Evolutionary conservation across 53 echinoderm and acorn worm genomes (phyloP), one percentile per base, ranked within the genome.

Genomic region (Luidia sarsii): DNA sequence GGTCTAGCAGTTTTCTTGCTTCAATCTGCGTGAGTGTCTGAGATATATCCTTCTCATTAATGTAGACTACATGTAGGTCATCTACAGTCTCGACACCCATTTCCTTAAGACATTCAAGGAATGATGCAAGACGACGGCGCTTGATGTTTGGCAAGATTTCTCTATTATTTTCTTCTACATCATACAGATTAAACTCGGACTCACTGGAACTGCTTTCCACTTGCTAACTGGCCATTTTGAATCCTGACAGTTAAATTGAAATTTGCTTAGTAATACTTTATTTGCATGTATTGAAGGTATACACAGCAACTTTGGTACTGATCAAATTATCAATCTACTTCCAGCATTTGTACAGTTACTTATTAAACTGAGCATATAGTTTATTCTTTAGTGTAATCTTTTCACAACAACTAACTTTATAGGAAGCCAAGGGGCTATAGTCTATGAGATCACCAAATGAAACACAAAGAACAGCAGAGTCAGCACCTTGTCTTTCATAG

Each of bases 51-150:
- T 54, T 29, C 51, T 80, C 80, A 52, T 50, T 37, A 23, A 87
- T 82, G 41, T 72, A 82, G 20, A 64, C 59, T 31, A n/a, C n/a
- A n/a, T n/a, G n/a, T n/a, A 87, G 68, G 50, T 87, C 87, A 36
- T 30, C 45, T 36, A 38, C 50, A 39, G 45, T 50, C 45, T 73
- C 82, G 19, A 87, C 82, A 29, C 87, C 87, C 46, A 83, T 39
- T 45, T 62, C 34, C 37, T 70, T 21, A 43, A 67, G 41, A 24
- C 27, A 39, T 45, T 67, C 45, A 39, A 67, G 67, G 21, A 67
- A 45, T 45, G 45, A 41, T 39, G 39, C 45, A 39, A 67, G 45
- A 45, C 67, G 67, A 67, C 13, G 67, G 21, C 41, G 67, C 24
- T 55, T 69, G 56, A 83, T 68, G 36, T 33, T 55, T 34, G 83